Evolutionary conservation across 64 coral and sea anemone species (phyloP), one percentile per base, ranked within the genome.

Genomic region (Orbicella faveolata): DNA sequence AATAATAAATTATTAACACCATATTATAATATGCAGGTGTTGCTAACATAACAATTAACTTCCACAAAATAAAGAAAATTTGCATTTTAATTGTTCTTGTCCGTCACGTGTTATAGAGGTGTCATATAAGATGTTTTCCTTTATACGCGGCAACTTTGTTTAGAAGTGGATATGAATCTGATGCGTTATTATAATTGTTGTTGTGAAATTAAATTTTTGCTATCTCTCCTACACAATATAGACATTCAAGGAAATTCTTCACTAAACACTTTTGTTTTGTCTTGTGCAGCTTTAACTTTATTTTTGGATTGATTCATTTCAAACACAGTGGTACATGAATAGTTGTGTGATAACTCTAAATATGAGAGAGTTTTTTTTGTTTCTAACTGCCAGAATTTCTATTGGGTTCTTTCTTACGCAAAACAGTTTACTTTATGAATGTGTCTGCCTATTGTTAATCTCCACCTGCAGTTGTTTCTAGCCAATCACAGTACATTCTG

Each of bases 381-480:
- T 70, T n/a, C 20, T 33, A 33, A 23, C 67, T 26, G n/a, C 21
- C 67, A 70, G 67, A 23, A 20, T 44, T 52, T 78, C 75, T 23
- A 78, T 78, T 85, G 82, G 67, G 4, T 84, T 84, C 18, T 68
- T 23, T 84, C 36, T 67, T 13, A n/a, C 44, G 19, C 51, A 52
- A 33, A 62, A 20, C 52, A 39, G 73, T 85, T 73, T 52, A 25
- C 63, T 33, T 85, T 7, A n/a, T 65, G 41, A 53, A 85, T 25
- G 11, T 19, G 19, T 30, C 64, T 52, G 34, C 67, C 41, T 23
- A 66, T 67, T 9, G 14, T 70, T 10, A 19, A 23, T 23, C 3
- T 67, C 44, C 82, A 85, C 82, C 82, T 85, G 82, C 82, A 48
- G 19, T 52, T 37, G 21, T 72, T 72, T 14, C 26, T 72, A 52